Conservation (phyloP, 2,888 invertebrate species). For the Dusona sp. region DNA sequence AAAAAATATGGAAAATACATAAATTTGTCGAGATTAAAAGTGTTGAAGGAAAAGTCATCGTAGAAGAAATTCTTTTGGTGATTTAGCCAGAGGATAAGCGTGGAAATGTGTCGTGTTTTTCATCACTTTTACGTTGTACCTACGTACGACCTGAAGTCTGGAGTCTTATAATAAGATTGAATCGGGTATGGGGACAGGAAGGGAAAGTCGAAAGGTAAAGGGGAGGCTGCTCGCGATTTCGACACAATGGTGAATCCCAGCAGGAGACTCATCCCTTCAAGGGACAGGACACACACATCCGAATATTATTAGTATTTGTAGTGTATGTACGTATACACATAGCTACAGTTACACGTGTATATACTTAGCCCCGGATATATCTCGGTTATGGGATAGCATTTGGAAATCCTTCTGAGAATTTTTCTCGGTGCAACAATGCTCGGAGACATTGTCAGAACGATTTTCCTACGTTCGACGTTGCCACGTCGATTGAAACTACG, state of each 20-base stretch:
- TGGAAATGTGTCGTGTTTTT: conserved; percentile 39
- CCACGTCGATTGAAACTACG: conserved; percentile 26
- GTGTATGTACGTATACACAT: conserved; percentile 26
- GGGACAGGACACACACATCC: conserved; percentile 24
- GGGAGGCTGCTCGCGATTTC: conserved; percentile 63
- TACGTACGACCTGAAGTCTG: conserved; percentile 4
- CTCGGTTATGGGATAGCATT: conserved; percentile 70
- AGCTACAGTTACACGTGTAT: conserved; percentile 1
- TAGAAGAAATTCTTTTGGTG: conserved; percentile 2
- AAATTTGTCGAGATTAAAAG: conserved; percentile 11
- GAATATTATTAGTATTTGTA: background rate
- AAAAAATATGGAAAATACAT: background rate
- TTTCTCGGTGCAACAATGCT: conserved; percentile 72
- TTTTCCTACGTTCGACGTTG: conserved; percentile 41
- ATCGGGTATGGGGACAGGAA: conserved; percentile 24
- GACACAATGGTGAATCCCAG: conserved; percentile 76
- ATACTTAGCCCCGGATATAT: conserved; percentile 37
- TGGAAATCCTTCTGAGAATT: conserved; percentile 82
- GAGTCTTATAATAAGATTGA: conserved; percentile 53
- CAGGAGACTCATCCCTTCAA: conserved; percentile 70
- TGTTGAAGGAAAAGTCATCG: conserved; percentile 47
- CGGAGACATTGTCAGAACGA: background rate
- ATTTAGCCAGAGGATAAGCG: conserved; percentile 23
- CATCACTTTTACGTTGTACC: conserved; percentile 25
- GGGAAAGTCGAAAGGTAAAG: conserved; percentile 66